Evolutionary conservation across 2,888 invertebrate species (phyloP), one percentile per base, ranked within the genome.

Genomic region (Drosophila infuscata): DNA sequence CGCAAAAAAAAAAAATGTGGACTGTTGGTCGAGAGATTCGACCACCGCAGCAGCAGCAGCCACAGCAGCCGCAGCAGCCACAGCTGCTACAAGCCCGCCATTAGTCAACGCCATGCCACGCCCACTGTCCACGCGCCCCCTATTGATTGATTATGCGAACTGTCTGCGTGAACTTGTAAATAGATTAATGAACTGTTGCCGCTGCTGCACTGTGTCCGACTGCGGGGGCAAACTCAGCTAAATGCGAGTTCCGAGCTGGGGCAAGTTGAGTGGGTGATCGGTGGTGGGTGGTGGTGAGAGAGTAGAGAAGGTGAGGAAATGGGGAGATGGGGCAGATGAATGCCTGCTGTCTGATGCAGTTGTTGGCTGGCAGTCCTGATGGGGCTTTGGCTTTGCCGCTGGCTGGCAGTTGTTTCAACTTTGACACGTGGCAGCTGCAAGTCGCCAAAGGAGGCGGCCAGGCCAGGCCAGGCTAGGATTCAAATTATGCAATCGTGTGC

Each of bases 141-240:
- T 77, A 91, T 90, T 91, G 90, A 90, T 90, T 91, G 90, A 90
- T 91, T 90, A 82, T 91, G 90, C 84, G 79, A 88, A 83, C 87
- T 88, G 82, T 86, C 87, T 82, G 80, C 71, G 75, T 79, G 82
- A 91, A 84, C 90, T 91, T 91, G 83, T 91, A 90, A 91, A 87
- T 90, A 90, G 91, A 90, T 90, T 91, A 91, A 90, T 90, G 91
- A 91, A 90, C 90, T 89, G 84, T 81, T 79, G 79, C 89, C 53
- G 76, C 57, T 77, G 80, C 86, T 77, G 80, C 86, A 83, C 80
- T 73, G 17, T 29, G 53, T 43, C 41, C 29, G 12, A n/a, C 20
- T 61, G 51, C 38, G 49, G 6, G 17, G n/a, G 32, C 29, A 43
- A 29, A 49, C 8, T 36, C 38, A 25, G 64, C 15, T n/a, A 30